A percentile compares a stretch with the other conserved stretches of the same genome.
Evolutionary conservation across 2,113 vertebrate species (phyloP).

Genomic region (Jacana jacana): DNA sequence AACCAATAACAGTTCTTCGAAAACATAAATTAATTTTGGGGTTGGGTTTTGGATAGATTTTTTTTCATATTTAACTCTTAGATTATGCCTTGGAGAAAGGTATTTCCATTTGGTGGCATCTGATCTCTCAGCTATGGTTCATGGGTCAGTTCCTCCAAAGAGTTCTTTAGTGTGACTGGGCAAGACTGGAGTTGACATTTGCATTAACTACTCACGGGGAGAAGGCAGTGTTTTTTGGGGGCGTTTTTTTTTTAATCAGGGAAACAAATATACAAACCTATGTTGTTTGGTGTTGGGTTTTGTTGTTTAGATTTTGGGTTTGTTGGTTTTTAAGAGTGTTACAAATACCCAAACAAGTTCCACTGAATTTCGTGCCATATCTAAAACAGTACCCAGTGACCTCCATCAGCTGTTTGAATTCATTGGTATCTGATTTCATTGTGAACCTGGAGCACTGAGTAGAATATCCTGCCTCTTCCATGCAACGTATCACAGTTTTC

Average conservation of each 20-base stretch:
- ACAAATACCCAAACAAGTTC: not conserved
- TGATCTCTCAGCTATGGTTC: not conserved
- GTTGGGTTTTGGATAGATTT: no score
- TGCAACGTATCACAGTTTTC: not conserved
- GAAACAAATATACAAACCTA: not conserved
- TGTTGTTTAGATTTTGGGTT: not conserved
- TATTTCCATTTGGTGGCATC: not conserved
- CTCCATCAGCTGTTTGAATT: not conserved
- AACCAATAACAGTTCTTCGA: not conserved
- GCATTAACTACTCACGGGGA: not conserved
- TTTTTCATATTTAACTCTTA: not conserved
- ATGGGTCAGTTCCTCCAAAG: not conserved
- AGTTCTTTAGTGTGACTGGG: not conserved
- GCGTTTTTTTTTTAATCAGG: not conserved
- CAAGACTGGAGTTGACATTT: not conserved
- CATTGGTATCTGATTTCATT: not conserved
- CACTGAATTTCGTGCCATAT: not conserved
- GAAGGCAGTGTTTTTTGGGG: not conserved
- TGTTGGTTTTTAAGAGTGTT: not conserved
- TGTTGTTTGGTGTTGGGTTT: not conserved
- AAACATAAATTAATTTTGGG: not conserved
- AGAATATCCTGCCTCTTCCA: not conserved
- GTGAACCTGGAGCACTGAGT: not conserved
- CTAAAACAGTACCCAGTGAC: not conserved
- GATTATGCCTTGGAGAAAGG: not conserved